Conservation (phyloP, 2,797 vertebrate species). For the Sebastes elongatus region DNA sequence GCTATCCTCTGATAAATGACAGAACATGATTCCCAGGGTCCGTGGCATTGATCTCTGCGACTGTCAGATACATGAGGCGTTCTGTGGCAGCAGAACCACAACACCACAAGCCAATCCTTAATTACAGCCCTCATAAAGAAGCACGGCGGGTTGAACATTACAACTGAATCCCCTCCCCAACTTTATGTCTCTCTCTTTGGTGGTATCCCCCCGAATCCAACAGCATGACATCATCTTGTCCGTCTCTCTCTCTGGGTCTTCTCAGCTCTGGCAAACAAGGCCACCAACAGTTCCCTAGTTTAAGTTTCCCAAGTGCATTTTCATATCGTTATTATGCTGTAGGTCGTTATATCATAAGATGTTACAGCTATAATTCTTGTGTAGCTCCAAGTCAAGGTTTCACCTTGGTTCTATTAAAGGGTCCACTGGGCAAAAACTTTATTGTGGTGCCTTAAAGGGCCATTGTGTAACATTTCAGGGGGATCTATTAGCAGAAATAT, state of each 20-base stretch:
- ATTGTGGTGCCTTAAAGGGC: background rate
- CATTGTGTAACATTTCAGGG: background rate
- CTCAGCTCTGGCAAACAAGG: conserved; percentile 59
- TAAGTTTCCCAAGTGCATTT: conserved; percentile 14
- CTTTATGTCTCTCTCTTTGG: conserved; percentile 52
- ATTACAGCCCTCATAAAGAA: conserved; percentile 72
- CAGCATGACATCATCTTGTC: conserved; percentile 71
- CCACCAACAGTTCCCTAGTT: conserved; percentile 62
- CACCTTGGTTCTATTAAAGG: background rate
- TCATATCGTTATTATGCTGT: conserved; percentile 9
- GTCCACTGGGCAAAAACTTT: background rate
- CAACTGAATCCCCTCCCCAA: conserved; percentile 56
- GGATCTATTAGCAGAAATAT: background rate
- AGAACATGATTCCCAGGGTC: conserved; percentile 53
- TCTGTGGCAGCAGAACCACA: conserved; percentile 64
- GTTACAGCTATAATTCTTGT: background rate
- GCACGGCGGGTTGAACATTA: conserved; percentile 55
- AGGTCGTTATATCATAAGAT: conserved; percentile 12
- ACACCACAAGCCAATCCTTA: conserved; percentile 69
- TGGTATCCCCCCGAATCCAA: conserved; percentile 65
- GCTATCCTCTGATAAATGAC: conserved; percentile 55
- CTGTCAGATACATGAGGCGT: conserved; percentile 67
- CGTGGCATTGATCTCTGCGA: conserved; percentile 57
- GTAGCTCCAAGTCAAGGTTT: conserved; percentile 1
- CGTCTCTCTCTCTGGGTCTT: conserved; percentile 49